Conservation (phyloP, 2,888 invertebrate genomes). For the Amphimallon solstitiale region DNA sequence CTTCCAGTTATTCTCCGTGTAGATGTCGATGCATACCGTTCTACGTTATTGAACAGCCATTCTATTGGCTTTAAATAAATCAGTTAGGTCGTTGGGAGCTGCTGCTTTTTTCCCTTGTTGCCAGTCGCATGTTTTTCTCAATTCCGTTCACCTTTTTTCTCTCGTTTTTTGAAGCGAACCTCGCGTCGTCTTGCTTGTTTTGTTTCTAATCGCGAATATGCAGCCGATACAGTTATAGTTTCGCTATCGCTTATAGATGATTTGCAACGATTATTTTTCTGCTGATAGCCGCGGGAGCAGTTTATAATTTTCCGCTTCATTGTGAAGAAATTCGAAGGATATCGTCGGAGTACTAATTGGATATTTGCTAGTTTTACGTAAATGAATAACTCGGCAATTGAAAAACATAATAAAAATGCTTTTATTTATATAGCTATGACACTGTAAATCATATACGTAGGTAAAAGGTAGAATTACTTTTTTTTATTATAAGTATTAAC, state of each 20-base stretch:
- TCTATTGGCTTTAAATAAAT: constrained; percentile 27
- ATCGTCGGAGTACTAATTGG: too few relatives aligned
- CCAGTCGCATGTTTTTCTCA: not conserved
- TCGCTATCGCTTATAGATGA: constrained; percentile 5
- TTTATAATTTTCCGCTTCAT: not conserved
- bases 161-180: not conserved
- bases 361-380: too few relatives aligned
- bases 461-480: too few relatives aligned
- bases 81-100: not conserved
- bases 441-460: too few relatives aligned
- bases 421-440: too few relatives aligned
- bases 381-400: too few relatives aligned
- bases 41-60: constrained; percentile 25
- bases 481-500: too few relatives aligned
- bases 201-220: not conserved
- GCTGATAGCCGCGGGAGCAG: not conserved
- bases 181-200: not conserved
- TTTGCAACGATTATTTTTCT: constrained; percentile 1
- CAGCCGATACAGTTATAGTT: not conserved
- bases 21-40: constrained; percentile 18
- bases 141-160: constrained; percentile 2
- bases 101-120: constrained; percentile 2
- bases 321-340: too few relatives aligned
- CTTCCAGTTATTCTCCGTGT: not conserved
- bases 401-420: too few relatives aligned